These are phyloP conservation scores for Apus apus DNA, from an alignment of 2,113 vertebrate genomes.

Conservation along the genomic window DNA sequence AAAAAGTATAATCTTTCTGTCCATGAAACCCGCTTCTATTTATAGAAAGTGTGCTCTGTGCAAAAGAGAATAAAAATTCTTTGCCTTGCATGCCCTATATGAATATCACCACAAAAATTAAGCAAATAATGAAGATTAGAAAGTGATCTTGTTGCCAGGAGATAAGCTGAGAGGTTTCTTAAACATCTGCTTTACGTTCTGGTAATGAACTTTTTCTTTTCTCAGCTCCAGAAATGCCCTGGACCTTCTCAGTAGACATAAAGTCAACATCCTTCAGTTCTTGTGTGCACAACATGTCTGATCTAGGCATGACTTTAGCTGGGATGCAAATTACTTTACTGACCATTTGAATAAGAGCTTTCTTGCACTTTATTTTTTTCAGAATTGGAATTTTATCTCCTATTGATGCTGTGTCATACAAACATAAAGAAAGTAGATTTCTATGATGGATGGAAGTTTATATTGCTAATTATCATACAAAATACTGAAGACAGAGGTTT, in stretches of 20 bases:
- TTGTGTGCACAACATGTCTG: neutral
- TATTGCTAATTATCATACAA: neutral
- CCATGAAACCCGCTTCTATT: neutral
- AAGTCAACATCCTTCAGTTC: neutral
- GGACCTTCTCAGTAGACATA: neutral
- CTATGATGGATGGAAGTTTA: neutral
- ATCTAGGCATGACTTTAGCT: neutral
- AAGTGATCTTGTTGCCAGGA: neutral
- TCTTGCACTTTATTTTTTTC: neutral
- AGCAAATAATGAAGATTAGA: neutral
- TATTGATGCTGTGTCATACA: neutral
- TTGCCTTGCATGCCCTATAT: neutral
- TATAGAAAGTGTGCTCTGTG: neutral
- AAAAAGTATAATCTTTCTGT: neutral
- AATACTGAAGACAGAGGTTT: neutral
- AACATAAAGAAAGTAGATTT: neutral
- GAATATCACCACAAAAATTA: neutral
- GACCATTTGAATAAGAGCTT: neutral
- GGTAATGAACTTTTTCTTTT: neutral
- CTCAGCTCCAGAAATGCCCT: neutral
- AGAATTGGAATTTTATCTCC: neutral
- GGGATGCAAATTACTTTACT: neutral
- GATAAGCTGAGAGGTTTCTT: neutral
- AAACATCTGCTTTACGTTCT: neutral
- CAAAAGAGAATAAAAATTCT: neutral